Evolutionary conservation across 64 coral and sea anemone genomes (phyloP).

Genomic region (Trachythela sp.): DNA sequence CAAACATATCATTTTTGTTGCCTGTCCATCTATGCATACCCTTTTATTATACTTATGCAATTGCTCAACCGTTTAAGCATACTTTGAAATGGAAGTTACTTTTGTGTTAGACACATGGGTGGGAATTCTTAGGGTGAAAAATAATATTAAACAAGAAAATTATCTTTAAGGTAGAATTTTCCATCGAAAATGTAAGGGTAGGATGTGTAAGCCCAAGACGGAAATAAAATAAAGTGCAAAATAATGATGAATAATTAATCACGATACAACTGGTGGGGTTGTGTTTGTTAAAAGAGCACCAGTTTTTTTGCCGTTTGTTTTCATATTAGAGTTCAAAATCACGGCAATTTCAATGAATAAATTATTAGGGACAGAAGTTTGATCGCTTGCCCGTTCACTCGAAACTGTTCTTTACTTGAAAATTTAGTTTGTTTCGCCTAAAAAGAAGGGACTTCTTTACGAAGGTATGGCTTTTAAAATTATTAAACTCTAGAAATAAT

Average conservation of each 20-base stretch:
- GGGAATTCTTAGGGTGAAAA: no score
- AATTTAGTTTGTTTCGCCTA: slow-evolving; percentile 9
- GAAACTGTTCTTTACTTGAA: neutral
- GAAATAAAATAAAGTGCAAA: neutral
- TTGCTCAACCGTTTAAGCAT: no score
- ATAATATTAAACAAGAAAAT: no score
- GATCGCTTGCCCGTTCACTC: neutral
- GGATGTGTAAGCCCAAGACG: no score
- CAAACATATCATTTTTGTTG: neutral
- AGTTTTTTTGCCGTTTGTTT: slow-evolving; percentile 18
- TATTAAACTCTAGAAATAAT: neutral
- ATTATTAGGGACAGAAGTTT: slow-evolving; percentile 12
- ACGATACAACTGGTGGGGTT: neutral
- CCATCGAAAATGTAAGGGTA: no score
- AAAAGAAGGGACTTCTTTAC: neutral
- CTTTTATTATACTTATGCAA: no score
- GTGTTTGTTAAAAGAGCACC: slow-evolving; percentile 7
- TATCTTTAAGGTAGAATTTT: no score
- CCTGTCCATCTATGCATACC: no score
- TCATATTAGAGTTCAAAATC: neutral
- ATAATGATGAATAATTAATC: slow-evolving; percentile 8
- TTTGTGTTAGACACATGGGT: no score
- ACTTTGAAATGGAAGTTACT: no score
- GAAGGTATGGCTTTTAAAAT: neutral
- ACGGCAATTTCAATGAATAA: slow-evolving; percentile 7